phyloP scores from a whole-genome alignment of 1,140 invertebrate species.

The Lucilia sericata region DNA sequence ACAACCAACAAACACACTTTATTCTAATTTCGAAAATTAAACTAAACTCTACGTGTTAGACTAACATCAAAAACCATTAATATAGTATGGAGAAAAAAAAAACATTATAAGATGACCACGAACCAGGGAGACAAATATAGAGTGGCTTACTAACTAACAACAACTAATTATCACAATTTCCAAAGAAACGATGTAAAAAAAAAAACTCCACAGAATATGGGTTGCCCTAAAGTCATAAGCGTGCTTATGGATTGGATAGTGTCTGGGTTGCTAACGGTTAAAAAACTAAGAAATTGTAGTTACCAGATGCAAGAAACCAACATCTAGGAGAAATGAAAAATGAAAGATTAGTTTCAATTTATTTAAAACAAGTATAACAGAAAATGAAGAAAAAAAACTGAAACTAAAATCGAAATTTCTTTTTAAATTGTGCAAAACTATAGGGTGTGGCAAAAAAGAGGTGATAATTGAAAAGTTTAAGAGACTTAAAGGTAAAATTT shows the following conservation, averaged over 20 bases:
- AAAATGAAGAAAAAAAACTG: too few relatives aligned
- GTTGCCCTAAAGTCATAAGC: slow-evolving; percentile 35
- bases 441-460: too few relatives aligned
- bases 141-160: background rate
- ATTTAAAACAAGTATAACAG: too few relatives aligned
- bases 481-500: too few relatives aligned
- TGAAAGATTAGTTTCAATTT: background rate
- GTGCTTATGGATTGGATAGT: background rate
- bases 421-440: too few relatives aligned
- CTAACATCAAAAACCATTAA: slow-evolving; percentile 4
- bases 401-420: too few relatives aligned
- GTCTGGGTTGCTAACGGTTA: background rate
- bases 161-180: slow-evolving; percentile 38
- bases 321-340: too few relatives aligned
- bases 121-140: background rate
- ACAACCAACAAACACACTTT: background rate
- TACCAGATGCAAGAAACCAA: too few relatives aligned
- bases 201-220: background rate
- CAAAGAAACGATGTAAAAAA: background rate
- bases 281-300: background rate
- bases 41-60: background rate
- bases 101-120: slow-evolving; percentile 21
- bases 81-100: background rate
- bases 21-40: slow-evolving; percentile 7
- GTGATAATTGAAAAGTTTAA: too few relatives aligned